These are phyloP conservation scores for Drosophila sechellia DNA, from an alignment of 1,140 invertebrate genomes.

Conservation along the genomic window DNA sequence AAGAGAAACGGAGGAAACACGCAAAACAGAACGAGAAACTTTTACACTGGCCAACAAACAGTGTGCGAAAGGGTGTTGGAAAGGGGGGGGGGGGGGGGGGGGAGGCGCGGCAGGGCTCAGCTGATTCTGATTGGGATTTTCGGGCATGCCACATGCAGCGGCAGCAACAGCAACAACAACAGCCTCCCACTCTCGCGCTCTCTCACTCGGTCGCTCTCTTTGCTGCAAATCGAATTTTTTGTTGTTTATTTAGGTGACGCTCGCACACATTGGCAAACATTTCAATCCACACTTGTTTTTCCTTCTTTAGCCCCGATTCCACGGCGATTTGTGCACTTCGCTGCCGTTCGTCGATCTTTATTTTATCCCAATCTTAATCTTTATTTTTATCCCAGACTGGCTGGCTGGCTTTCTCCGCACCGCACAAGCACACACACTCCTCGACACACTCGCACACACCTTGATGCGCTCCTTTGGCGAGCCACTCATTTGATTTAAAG, in stretches of 20 bases:
- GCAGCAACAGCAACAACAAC: slow-evolving; percentile 7
- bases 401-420: slow-evolving; percentile 24
- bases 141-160: slow-evolving; percentile 42
- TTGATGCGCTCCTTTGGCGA: slow-evolving; percentile 15
- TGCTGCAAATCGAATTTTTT: slow-evolving; percentile 24
- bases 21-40: slow-evolving; percentile 12
- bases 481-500: slow-evolving; percentile 22
- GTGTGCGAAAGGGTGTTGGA: neutral
- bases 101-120: slow-evolving; percentile 16
- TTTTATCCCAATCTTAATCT: neutral
- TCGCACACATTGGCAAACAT: slow-evolving; percentile 26
- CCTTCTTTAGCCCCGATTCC: slow-evolving; percentile 6
- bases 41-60: slow-evolving; percentile 20
- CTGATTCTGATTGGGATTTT: slow-evolving; percentile 32
- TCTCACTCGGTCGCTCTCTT: slow-evolving; percentile 10
- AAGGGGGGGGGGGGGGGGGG: neutral
- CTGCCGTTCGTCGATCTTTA: slow-evolving; percentile 2
- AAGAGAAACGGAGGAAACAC: slow-evolving; percentile 13
- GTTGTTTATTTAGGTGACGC: slow-evolving; percentile 26
- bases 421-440: slow-evolving; percentile 5
- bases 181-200: slow-evolving; percentile 1
- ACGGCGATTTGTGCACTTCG: slow-evolving; percentile 8
- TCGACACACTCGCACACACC: slow-evolving; percentile 14
- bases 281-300: slow-evolving; percentile 47
- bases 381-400: neutral